Evolutionary conservation across 2,113 vertebrate genomes (phyloP).

Genomic region (Ceuthmochares aereus): DNA sequence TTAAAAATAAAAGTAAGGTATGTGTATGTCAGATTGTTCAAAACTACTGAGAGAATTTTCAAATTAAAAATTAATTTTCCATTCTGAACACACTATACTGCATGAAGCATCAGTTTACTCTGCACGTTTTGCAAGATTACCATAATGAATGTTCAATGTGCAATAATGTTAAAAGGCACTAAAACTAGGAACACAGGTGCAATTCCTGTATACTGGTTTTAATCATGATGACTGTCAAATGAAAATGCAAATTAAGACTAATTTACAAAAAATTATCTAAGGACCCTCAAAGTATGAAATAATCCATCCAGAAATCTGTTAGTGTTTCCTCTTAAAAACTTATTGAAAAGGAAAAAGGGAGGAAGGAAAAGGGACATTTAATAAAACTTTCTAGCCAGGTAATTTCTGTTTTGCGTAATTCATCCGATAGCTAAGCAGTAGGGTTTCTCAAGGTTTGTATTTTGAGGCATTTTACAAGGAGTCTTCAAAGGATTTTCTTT

Average conservation of each 20-base stretch:
- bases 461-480: conserved; percentile 23
- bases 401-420: not conserved
- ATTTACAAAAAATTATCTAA: not conserved
- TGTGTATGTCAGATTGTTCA: not conserved
- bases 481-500: not conserved
- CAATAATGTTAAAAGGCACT: conserved; percentile 25
- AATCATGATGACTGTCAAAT: conserved; percentile 21
- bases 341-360: not conserved
- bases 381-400: not conserved
- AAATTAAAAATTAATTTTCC: not conserved
- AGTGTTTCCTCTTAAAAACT: not conserved
- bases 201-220: conserved; percentile 10
- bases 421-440: conserved; percentile 15
- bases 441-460: conserved; percentile 27
- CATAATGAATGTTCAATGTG: conserved; percentile 7
- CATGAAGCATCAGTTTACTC: not conserved
- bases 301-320: not conserved
- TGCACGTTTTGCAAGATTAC: not conserved
- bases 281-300: conserved; percentile 19
- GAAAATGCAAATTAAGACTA: conserved; percentile 52
- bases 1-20: not conserved
- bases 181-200: not conserved
- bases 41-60: not conserved
- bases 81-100: not conserved
- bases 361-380: not conserved